Conservation (phyloP, 2,113 vertebrate genomes). For the Proterorhinus semilunaris region DNA sequence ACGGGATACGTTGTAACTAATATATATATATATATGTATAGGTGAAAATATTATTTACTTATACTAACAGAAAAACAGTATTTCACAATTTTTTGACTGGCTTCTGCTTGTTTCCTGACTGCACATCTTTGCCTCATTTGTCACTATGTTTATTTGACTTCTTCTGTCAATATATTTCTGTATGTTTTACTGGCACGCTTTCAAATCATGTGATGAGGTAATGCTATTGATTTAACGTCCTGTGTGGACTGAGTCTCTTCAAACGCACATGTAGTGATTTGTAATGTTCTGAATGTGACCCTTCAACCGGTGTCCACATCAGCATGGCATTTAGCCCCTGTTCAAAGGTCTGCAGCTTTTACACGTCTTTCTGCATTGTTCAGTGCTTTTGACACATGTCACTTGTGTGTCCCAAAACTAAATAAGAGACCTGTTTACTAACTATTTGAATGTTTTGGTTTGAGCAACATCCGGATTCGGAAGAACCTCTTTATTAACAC, state of each 20-base stretch:
- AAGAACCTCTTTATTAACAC: too few relatives aligned
- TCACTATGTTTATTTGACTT: too few relatives aligned
- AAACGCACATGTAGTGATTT: neutral
- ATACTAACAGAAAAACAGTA: too few relatives aligned
- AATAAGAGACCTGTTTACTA: neutral
- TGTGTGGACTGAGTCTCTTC: neutral
- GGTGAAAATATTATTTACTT: too few relatives aligned
- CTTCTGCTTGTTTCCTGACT: too few relatives aligned
- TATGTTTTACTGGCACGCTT: neutral
- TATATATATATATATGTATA: too few relatives aligned
- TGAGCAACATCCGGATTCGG: too few relatives aligned
- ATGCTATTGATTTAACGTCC: neutral
- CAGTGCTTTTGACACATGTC: conserved; percentile 1
- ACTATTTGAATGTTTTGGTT: too few relatives aligned
- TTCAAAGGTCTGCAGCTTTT: conserved; percentile 45
- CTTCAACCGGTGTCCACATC: conserved; percentile 19
- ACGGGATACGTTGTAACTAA: too few relatives aligned
- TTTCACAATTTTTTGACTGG: too few relatives aligned
- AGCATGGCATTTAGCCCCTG: conserved; percentile 34
- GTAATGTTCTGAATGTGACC: conserved; percentile 23
- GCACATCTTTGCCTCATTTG: too few relatives aligned
- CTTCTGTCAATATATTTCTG: neutral
- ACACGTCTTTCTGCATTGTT: conserved; percentile 25
- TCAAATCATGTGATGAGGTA: neutral
- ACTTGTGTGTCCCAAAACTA: too few relatives aligned